Base-by-base conservation (phyloP, 2,113 vertebrate species). In the Polyodon spathula region DNA sequence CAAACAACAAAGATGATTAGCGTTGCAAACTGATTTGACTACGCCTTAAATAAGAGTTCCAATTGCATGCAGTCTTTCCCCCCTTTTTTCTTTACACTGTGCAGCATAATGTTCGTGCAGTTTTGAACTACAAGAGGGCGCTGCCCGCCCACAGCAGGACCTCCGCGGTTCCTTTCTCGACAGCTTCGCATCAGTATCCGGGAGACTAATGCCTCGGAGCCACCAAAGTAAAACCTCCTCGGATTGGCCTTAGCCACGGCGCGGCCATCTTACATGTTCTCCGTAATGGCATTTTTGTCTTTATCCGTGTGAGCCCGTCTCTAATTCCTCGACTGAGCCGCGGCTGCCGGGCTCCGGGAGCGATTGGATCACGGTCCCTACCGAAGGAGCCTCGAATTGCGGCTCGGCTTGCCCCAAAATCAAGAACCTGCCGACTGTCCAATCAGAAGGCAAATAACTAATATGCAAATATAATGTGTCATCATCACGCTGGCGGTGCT, bases 201-300 rank as follows among this genome's bases (percentile, higher is more conserved):
- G 68, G 63, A 63, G 48, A 61, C 68, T 72, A 63, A 16, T 59
- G 63, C 70, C 70, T 71, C 72, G 76, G 68, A 71, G 71, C 71
- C 41, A 51, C 53, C 59, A 43, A 81, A 74, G 78, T 82, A 77
- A 88, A 75, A 67, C 72, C 69, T 69, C 63, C 63, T 67, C 70
- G 42, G 81, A 87, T 86, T 87, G 84, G 86, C 81, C 80, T 69
- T 57, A 55, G 63, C 66, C 51, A 7, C 54, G 40, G 69, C 77
- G 78, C 84, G 80, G 85, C 86, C 86, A 88, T 88, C 78, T 88
- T 87, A 81, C 82, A 77, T 59, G 66, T 64, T 69, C 66, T 75
- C 65, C 67, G 27, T 27, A 27, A 27, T 27, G 27, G 27, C 77
- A 71, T 71, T 71, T 70, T 44, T 53, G 44, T 50, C 60, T 71